Evolutionary conservation across 2,797 vertebrate genomes (phyloP), one percentile per base, ranked within the genome.

Genomic region (Uromys caudimaculatus): DNA sequence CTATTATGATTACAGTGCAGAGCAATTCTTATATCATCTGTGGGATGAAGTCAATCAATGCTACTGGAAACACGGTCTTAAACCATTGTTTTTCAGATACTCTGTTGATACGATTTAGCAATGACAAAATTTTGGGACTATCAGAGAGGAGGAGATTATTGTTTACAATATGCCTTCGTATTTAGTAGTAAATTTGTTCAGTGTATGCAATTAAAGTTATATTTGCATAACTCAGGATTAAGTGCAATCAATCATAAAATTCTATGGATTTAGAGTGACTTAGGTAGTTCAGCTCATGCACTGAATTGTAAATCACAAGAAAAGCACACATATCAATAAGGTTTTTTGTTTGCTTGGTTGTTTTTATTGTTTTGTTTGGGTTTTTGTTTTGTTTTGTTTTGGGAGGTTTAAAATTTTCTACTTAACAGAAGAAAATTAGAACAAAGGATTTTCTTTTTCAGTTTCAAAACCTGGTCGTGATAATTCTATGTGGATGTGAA

Each of bases 401-500:
- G 8, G 5, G 1, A 12, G 4, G 5, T 5, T 67, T 67, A 35
- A 67, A 67, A 4, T 77, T 75, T 93, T 88, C 91, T 87, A 1
- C 54, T 93, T 86, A 90, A 90, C 8, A 69, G 78, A 89, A 94
- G 91, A 81, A 95, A 84, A 41, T 14, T 41, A 71, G 94, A 91
- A 87, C 83, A 93, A 94, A 94, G 60, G 85, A 35, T 71, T 58
- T 69, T 92, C 77, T 60, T 58, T n/a, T 93, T 91, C 64, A 79
- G 38, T 92, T 77, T 78, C 69, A 71, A 73, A 91, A 35, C 23
- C 3, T 9, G 54, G 56, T 19, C 17, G 29, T 89, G 60, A 44
- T 94, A 90, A 95, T 97, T 95, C 90, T 93, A 56, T 86, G 71
- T 71, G 69, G 19, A 50, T 82, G 67, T 83, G 69, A 75, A 67